Base-by-base conservation (phyloP, 1,140 invertebrate species). In the Apis dorsata region DNA sequence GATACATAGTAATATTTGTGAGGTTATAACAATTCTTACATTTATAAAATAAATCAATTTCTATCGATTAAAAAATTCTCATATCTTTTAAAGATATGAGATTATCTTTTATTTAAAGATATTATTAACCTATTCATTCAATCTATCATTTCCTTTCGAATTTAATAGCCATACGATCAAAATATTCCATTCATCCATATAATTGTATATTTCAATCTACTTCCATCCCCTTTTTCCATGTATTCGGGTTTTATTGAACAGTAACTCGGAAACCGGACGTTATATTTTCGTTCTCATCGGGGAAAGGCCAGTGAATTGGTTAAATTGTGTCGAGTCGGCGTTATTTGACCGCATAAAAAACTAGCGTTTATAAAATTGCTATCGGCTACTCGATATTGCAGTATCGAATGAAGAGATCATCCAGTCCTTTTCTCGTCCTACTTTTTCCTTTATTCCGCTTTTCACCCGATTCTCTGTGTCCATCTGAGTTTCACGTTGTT, bases 261-360 rank as follows among this genome's bases (percentile, higher is more conserved):
- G 53, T 11, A 19, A 28, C 44, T 28, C 51, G n/a, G 21, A 44
- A 28, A 7, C 49, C 57, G 21, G 11, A 34, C 24, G 5, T n/a
- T 15, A 19, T 60, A 81, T 81, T 68, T 76, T 68, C 63, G 65
- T 55, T 63, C 17, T 55, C 70, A 0, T 63, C 17, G 59, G 8
- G 34, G 21, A 21, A 44, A 53, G 44, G 28, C 19, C 49, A 13
- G 24, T 0, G 57, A 44, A 72, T 59, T 28, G 71, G 55, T 81
- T 17, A n/a, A 55, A 57, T 75, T 21, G 17, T n/a, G 71, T 49
- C 17, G n/a, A 68, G 5, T 81, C 71, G 21, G 28, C 70, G 28
- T 17, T 49, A 65, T 28, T 63, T 28, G 21, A 34, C 60, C 28
- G 24, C 44, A 12, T 79, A 59, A 62, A 79, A 73, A 62, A 55